A percentile compares a stretch with the other conserved stretches of the same genome.
Evolutionary conservation across 1,140 invertebrate genomes (phyloP).

Genomic region (Mylabris phalerata): DNA sequence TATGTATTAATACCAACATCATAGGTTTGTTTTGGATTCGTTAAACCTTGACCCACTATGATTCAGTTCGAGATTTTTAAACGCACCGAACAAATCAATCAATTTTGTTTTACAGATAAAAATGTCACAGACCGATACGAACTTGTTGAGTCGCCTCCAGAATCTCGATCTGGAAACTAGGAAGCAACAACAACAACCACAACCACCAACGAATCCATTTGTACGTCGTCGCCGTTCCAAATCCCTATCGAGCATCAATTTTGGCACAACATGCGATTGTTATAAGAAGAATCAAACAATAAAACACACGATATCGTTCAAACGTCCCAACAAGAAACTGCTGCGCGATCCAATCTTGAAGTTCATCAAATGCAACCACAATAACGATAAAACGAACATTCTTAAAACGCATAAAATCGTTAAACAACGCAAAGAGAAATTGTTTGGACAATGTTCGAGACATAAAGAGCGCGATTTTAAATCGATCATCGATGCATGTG

Average conservation of each 20-base stretch:
- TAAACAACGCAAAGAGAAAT: constrained; percentile 24
- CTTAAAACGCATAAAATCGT: background rate
- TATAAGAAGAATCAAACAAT: constrained; percentile 24
- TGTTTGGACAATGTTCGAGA: constrained; percentile 31
- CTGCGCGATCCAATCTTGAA: constrained; percentile 37
- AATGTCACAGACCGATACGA: constrained; percentile 36
- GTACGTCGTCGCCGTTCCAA: constrained; percentile 34
- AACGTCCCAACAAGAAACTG: constrained; percentile 34
- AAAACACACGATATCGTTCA: constrained; percentile 38
- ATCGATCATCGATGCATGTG: constrained; percentile 36
- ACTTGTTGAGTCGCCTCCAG: constrained; percentile 29
- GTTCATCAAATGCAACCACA: constrained; percentile 28
- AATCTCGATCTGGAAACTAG: constrained; percentile 35
- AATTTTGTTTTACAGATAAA: constrained; percentile 16
- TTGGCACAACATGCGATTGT: constrained; percentile 32
- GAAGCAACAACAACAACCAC: constrained; percentile 6
- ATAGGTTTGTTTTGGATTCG: constrained; percentile 13
- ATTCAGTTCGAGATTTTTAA: background rate
- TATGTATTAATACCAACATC: too few relatives aligned
- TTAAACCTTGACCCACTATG: constrained; percentile 24
- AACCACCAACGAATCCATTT: constrained; percentile 31
- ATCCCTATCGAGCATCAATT: constrained; percentile 37
- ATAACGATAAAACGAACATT: constrained; percentile 13
- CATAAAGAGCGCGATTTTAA: constrained; percentile 35
- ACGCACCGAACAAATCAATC: background rate